These are phyloP conservation scores for Lutraria lutraria DNA, from an alignment of 2,888 invertebrate genomes.

Conservation along the genomic window DNA sequence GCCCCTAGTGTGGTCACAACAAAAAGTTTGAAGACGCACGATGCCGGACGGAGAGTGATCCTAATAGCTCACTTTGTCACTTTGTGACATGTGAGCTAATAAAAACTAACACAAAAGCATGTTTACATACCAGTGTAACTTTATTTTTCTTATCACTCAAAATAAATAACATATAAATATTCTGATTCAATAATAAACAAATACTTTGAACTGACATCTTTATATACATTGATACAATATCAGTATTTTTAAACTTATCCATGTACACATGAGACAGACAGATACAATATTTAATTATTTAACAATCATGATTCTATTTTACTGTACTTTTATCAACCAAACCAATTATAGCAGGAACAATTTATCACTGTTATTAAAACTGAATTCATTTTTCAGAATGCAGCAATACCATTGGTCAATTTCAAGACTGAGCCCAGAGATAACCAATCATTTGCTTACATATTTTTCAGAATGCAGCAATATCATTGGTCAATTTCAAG, in stretches of 20 bases:
- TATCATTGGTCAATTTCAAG: too few relatives aligned
- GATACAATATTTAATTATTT: not conserved
- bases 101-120: not conserved
- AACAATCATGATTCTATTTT: not conserved
- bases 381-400: too few relatives aligned
- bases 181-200: not conserved
- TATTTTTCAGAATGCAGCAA: too few relatives aligned
- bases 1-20: too few relatives aligned
- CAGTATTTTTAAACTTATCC: not conserved
- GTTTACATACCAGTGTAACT: constrained; percentile 4
- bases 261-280: not conserved
- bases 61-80: not conserved
- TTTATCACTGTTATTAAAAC: too few relatives aligned
- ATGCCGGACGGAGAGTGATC: too few relatives aligned
- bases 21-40: too few relatives aligned
- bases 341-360: too few relatives aligned
- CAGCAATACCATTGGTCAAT: too few relatives aligned
- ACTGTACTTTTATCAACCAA: not conserved
- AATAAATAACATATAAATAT: constrained; percentile 25
- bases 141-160: constrained; percentile 35
- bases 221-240: not conserved
- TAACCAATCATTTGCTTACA: too few relatives aligned
- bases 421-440: too few relatives aligned
- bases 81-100: not conserved
- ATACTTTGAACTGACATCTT: not conserved